Conservation (phyloP, 2,113 vertebrate genomes). For the Hylia prasina region DNA sequence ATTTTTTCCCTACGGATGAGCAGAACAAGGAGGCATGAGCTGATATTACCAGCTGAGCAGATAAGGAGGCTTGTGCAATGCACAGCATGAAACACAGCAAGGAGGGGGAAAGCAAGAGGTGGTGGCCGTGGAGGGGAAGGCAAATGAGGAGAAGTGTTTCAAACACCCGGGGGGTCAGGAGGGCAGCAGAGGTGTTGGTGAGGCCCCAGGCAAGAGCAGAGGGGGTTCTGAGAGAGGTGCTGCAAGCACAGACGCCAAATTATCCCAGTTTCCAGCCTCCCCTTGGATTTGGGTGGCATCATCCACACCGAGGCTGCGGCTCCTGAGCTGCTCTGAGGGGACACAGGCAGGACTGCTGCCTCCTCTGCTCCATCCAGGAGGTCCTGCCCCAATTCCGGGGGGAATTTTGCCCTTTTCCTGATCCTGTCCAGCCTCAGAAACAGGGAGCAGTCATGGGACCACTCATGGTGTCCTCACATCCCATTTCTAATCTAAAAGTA, state of each 20-base stretch:
- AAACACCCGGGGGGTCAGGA: not conserved
- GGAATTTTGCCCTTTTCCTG: not conserved
- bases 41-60: not conserved
- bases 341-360: not conserved
- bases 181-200: not conserved
- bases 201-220: not conserved
- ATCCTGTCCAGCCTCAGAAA: not conserved
- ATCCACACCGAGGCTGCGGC: fast-evolving
- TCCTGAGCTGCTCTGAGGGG: not conserved
- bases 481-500: not conserved
- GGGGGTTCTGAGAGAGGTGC: not conserved
- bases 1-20: not conserved
- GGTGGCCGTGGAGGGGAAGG: not conserved
- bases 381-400: not conserved
- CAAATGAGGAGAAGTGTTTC: not conserved
- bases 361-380: not conserved
- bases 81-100: not conserved
- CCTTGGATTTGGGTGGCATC: not conserved
- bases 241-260: not conserved
- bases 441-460: not conserved
- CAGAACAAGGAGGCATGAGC: not conserved
- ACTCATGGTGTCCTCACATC: not conserved
- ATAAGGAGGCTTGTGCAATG: not conserved
- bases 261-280: not conserved
- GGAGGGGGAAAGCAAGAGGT: not conserved